A percentile compares a stretch with the other conserved stretches of the same genome.
Conservation (phyloP, 2,888 invertebrate genomes). For the Cephus pygmeus region DNA sequence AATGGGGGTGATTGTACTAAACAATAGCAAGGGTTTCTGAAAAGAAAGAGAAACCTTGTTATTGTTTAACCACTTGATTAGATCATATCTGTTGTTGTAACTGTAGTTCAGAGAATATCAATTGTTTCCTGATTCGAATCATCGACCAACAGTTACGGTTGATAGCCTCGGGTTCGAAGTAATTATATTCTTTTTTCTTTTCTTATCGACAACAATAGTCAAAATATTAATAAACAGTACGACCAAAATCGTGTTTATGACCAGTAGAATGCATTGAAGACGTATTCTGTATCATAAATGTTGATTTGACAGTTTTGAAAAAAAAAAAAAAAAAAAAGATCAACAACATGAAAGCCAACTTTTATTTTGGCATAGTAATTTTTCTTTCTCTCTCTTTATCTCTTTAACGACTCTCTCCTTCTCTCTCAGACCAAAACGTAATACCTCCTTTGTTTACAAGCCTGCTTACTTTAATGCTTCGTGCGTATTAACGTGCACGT, state of each 20-base stretch:
- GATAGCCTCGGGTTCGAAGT: neutral
- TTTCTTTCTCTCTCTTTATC: neutral
- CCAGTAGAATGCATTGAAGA: neutral
- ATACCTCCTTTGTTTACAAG: neutral
- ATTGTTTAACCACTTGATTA: neutral
- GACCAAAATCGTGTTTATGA: neutral
- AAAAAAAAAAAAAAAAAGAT: neutral
- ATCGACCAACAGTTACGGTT: neutral
- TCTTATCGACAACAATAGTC: neutral
- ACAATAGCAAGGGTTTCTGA: neutral
- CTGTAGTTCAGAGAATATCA: neutral
- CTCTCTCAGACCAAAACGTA: neutral
- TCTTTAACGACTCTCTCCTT: neutral
- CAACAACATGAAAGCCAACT: neutral
- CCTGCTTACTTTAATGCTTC: neutral
- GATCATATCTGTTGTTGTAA: neutral
- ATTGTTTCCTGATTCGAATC: neutral
- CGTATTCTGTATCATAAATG: neutral
- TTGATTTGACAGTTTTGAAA: neutral
- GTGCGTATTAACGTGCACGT: neutral
- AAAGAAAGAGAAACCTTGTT: neutral
- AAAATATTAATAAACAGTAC: neutral
- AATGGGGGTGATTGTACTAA: neutral
- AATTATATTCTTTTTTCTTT: neutral
- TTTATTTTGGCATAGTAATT: neutral